A percentile compares a stretch with the other conserved stretches of the same genome.
Conservation (phyloP, 1,140 invertebrate species). For the Sycophila sp. region DNA sequence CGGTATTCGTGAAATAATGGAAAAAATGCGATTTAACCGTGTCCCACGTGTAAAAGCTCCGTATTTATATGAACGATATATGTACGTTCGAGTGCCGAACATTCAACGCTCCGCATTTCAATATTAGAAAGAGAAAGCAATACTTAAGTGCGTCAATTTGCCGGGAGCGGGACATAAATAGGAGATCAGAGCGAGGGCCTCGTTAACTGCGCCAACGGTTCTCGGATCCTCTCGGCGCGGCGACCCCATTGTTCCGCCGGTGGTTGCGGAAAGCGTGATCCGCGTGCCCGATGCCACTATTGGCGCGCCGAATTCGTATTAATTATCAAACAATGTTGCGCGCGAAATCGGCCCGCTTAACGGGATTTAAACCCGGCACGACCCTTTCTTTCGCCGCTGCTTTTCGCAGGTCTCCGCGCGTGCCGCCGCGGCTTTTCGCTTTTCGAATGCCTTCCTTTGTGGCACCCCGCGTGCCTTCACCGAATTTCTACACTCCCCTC, state of each 20-base stretch:
- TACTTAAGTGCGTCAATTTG: not conserved
- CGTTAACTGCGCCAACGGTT: slow-evolving; percentile 27
- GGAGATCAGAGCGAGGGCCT: not conserved
- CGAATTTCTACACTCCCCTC: not conserved
- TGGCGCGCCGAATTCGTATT: slow-evolving; percentile 34
- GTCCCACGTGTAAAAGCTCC: no score
- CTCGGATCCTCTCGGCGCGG: no score
- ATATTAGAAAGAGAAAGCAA: not conserved
- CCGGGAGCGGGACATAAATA: slow-evolving; percentile 28
- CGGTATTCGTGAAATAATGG: no score
- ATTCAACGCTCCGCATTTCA: not conserved
- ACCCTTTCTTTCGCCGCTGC: not conserved
- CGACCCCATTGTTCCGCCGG: slow-evolving; percentile 15
- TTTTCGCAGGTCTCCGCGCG: not conserved
- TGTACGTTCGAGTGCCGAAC: no score
- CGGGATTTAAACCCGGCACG: not conserved
- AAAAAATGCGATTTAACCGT: no score
- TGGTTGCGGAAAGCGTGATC: slow-evolving; percentile 33
- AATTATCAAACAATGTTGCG: slow-evolving; percentile 40
- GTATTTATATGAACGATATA: no score
- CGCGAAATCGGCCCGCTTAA: slow-evolving; percentile 21
- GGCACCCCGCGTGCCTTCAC: not conserved
- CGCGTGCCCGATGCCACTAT: slow-evolving; percentile 21
- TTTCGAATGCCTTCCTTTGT: not conserved
- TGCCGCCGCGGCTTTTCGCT: no score